A percentile compares a stretch with the other conserved stretches of the same genome.
Conservation (phyloP, 2,113 vertebrate genomes). For the Cheilinus undulatus region DNA sequence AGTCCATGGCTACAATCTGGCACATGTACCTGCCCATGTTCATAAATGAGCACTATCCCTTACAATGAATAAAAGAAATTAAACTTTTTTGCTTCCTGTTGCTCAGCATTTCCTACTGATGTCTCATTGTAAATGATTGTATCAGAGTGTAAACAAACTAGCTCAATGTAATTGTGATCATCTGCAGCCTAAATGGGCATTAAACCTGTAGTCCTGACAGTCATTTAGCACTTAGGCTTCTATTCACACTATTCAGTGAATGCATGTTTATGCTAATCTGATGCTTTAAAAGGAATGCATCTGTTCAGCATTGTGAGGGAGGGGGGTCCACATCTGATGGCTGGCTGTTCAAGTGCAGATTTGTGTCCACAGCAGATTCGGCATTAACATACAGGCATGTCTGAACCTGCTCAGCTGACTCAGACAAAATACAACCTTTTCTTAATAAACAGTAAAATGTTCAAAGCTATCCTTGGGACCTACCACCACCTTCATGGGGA, state of each 20-base stretch:
- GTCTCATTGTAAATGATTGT: slow-evolving; percentile 10
- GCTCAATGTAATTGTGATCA: slow-evolving; percentile 31
- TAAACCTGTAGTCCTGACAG: neutral
- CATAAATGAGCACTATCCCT: too few relatives aligned
- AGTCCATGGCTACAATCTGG: too few relatives aligned
- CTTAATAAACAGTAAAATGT: neutral
- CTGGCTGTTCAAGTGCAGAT: slow-evolving; percentile 58
- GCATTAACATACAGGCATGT: slow-evolving; percentile 50
- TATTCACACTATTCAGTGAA: slow-evolving; percentile 31
- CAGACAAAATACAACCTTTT: neutral
- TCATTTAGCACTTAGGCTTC: slow-evolving; percentile 6
- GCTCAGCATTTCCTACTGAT: neutral
- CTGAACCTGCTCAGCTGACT: slow-evolving; percentile 5
- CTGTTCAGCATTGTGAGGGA: slow-evolving; percentile 2
- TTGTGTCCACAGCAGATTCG: slow-evolving; percentile 1
- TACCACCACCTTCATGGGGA: too few relatives aligned
- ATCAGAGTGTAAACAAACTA: slow-evolving; percentile 7
- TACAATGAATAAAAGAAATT: too few relatives aligned
- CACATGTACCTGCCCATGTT: too few relatives aligned
- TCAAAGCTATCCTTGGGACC: too few relatives aligned
- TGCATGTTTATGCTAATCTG: slow-evolving; percentile 55
- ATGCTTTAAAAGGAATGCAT: slow-evolving; percentile 1
- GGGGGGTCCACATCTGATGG: slow-evolving; percentile 27
- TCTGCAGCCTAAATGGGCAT: slow-evolving; percentile 23
- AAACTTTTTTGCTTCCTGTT: too few relatives aligned